Conservation (phyloP, 35 echinoderm and acorn worm genomes). For the Stichopus chloronotus region DNA sequence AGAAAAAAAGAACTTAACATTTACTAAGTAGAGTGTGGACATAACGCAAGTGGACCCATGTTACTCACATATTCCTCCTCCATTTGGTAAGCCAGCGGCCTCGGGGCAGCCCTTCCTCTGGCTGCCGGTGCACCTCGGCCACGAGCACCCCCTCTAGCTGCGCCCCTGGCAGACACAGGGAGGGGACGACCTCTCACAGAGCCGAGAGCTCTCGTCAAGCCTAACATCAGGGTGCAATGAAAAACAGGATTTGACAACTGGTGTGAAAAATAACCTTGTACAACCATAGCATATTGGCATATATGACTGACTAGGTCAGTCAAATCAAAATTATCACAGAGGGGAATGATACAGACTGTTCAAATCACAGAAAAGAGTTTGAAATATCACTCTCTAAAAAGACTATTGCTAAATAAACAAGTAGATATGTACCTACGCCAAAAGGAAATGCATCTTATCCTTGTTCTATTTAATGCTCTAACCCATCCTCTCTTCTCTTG, state of each 20-base stretch:
- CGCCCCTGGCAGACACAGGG: background rate
- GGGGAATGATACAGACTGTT: no score
- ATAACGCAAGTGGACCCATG: background rate
- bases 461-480: no score
- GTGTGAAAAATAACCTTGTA: background rate
- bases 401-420: no score
- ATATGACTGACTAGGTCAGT: no score
- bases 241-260: background rate
- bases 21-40: no score
- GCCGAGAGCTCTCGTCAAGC: background rate
- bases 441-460: no score
- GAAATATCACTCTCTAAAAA: no score
- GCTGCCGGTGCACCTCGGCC: constrained; percentile 23
- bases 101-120: constrained; percentile 33
- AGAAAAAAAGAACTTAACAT: no score
- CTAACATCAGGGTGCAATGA: background rate
- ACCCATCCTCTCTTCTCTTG: no score
- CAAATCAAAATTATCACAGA: no score
- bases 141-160: background rate
- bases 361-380: no score
- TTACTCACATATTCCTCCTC: constrained; percentile 42
- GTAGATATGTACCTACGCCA: no score
- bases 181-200: background rate
- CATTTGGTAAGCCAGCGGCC: background rate
- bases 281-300: background rate